phyloP scores from a whole-genome alignment of 2,888 invertebrate species.

The Mesoligia furuncula region DNA sequence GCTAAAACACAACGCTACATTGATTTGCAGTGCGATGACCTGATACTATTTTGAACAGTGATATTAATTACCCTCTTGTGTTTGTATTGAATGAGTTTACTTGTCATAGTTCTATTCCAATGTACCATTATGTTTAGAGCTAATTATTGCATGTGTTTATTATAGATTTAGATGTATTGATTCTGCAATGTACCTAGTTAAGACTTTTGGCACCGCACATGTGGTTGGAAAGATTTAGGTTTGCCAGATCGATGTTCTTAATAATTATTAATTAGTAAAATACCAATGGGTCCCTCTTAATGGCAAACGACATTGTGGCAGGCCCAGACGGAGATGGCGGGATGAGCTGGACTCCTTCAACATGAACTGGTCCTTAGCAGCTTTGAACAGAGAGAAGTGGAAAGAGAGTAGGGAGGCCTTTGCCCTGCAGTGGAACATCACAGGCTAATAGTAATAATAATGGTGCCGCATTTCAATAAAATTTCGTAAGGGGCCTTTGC shows the following conservation, averaged over 20 bases:
- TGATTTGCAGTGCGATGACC: conserved; percentile 67
- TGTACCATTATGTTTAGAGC: conserved; percentile 19
- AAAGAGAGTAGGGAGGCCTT: too few relatives aligned
- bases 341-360: too few relatives aligned
- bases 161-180: conserved; percentile 30
- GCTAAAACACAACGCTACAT: conserved; percentile 36
- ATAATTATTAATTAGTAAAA: not conserved
- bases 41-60: conserved; percentile 67
- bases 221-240: not conserved
- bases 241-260: not conserved
- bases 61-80: conserved; percentile 71
- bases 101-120: conserved; percentile 23
- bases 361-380: too few relatives aligned
- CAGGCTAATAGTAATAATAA: too few relatives aligned
- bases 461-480: too few relatives aligned
- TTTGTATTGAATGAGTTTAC: conserved; percentile 47
- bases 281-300: too few relatives aligned
- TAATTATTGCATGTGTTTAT: conserved; percentile 24
- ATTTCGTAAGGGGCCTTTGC: too few relatives aligned
- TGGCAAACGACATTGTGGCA: too few relatives aligned
- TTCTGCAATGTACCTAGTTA: conserved; percentile 10
- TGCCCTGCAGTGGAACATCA: too few relatives aligned
- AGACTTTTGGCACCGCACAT: conserved; percentile 11
- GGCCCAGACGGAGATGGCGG: too few relatives aligned
- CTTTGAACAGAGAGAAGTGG: too few relatives aligned